Evolutionary conservation across 2,113 vertebrate genomes (phyloP).

Genomic region (Lonchura striata): DNA sequence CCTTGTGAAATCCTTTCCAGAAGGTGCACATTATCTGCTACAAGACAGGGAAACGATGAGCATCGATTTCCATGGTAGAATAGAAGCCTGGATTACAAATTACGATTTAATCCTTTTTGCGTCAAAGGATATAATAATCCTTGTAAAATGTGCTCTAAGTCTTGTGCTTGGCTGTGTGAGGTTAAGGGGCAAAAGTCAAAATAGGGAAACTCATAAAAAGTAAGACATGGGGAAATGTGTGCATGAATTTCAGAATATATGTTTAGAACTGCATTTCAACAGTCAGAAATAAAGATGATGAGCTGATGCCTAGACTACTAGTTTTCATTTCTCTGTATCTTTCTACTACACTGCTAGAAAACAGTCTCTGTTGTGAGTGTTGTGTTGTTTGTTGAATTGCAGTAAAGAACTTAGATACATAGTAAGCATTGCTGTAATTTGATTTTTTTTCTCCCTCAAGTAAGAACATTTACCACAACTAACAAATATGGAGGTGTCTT

Average conservation of each 20-base stretch:
- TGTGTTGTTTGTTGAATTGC: not conserved
- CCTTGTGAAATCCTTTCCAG: constrained; percentile 48
- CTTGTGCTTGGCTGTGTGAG: constrained; percentile 24
- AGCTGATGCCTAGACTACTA: not conserved
- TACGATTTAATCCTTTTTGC: constrained; percentile 66
- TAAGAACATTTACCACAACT: not conserved
- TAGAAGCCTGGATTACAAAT: constrained; percentile 63
- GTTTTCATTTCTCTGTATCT: not conserved
- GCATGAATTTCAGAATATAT: not conserved
- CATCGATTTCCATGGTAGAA: constrained; percentile 46
- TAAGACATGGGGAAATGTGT: not conserved
- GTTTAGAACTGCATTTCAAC: not conserved
- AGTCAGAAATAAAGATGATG: constrained; percentile 1
- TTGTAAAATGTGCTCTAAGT: constrained; percentile 55
- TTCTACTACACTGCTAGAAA: not conserved
- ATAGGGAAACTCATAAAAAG: not conserved
- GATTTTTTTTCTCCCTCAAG: not conserved
- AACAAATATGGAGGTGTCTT: not conserved
- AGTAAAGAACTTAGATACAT: not conserved
- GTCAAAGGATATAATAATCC: constrained; percentile 62
- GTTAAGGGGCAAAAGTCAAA: constrained; percentile 29
- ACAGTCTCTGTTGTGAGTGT: not conserved
- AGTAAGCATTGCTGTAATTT: not conserved
- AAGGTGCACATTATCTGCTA: constrained; percentile 55
- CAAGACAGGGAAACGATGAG: not conserved